Percentiles rank a stretch among this genome's conserved stretches.
Conservation (phyloP, 2,888 invertebrate species). For the Nomada hirtipes region DNA sequence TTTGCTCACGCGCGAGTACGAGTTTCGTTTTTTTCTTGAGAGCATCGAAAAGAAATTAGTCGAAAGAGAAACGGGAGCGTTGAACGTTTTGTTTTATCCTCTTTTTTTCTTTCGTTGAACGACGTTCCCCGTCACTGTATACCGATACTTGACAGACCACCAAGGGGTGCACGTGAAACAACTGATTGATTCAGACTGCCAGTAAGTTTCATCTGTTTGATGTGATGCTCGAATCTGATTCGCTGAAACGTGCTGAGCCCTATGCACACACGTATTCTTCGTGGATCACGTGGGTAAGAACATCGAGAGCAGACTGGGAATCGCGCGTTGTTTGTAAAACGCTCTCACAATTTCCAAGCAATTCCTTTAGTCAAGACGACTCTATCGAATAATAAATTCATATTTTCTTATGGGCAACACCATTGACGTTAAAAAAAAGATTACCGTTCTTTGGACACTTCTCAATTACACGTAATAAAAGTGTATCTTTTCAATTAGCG, state of each 20-base stretch:
- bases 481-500: too few species aligned
- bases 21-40: not conserved
- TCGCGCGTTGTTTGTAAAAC: not conserved
- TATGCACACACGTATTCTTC: constrained; percentile 23
- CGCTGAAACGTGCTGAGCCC: constrained; percentile 24
- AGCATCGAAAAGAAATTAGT: not conserved
- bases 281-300: constrained; percentile 43
- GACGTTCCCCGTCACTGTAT: not conserved
- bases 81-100: not conserved
- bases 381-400: not conserved
- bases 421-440: not conserved
- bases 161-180: constrained; percentile 42
- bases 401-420: not conserved
- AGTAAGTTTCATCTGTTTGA: constrained; percentile 53
- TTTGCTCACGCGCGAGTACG: not conserved
- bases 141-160: not conserved
- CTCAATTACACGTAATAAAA: not conserved
- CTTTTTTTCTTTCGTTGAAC: not conserved
- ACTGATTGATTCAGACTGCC: constrained; percentile 36
- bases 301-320: constrained; percentile 1
- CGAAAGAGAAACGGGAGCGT: not conserved
- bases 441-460: not conserved
- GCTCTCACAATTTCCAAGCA: not conserved
- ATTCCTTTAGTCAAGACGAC: not conserved
- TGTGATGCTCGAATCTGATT: constrained; percentile 20